These are phyloP conservation scores for Nasonia longicornis DNA, from an alignment of 1,140 invertebrate species.

Conservation along the genomic window DNA sequence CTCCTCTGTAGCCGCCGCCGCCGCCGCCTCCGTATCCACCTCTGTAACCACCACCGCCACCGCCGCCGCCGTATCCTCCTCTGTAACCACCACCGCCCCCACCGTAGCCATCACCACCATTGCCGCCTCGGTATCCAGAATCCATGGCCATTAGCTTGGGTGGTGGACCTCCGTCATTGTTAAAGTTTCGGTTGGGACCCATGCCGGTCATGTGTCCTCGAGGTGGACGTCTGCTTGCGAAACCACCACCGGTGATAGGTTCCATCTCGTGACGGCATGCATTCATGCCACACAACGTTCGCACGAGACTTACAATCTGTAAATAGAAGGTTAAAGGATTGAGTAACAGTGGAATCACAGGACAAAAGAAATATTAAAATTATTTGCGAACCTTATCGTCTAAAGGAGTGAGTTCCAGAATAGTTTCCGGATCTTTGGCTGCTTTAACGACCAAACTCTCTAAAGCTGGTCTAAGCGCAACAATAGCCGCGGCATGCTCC, in stretches of 20 bases:
- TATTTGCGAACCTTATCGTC: slow-evolving; percentile 70
- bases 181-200: neutral
- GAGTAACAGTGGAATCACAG: slow-evolving; percentile 13
- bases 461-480: slow-evolving; percentile 87
- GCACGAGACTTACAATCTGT: slow-evolving; percentile 75
- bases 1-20: slow-evolving; percentile 48
- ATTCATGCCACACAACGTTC: slow-evolving; percentile 78
- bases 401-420: slow-evolving; percentile 70
- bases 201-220: slow-evolving; percentile 58
- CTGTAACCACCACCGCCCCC: slow-evolving; percentile 48
- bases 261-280: slow-evolving; percentile 79
- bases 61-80: neutral
- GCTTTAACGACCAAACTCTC: slow-evolving; percentile 86
- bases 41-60: slow-evolving; percentile 29
- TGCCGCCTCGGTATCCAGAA: slow-evolving; percentile 48
- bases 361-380: neutral
- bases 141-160: slow-evolving; percentile 56
- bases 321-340: slow-evolving; percentile 21
- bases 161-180: slow-evolving; percentile 53
- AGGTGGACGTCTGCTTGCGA: slow-evolving; percentile 65
- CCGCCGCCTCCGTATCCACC: slow-evolving; percentile 59
- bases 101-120: slow-evolving; percentile 56
- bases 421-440: slow-evolving; percentile 81
- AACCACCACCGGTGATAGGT: slow-evolving; percentile 65
- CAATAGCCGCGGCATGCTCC: slow-evolving; percentile 80